Evolutionary conservation across 2,888 invertebrate species (phyloP), one percentile per base, ranked within the genome.

Genomic region (Rhogogaster chlorosoma): DNA sequence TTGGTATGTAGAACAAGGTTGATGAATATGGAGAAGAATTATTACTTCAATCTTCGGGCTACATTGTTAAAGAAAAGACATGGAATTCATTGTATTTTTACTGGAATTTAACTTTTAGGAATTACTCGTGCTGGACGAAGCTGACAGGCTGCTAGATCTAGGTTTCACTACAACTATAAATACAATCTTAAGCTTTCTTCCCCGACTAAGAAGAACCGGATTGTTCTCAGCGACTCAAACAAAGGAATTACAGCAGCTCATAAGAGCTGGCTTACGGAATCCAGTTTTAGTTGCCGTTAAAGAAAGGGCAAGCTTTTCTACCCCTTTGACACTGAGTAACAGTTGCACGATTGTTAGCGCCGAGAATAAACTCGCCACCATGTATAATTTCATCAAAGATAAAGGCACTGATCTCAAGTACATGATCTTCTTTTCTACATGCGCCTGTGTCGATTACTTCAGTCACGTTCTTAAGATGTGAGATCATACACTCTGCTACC

Each of bases 211-310:
- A 45, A 95, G 99, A 88, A 99, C 99, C 0, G 99, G 99, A 0
- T 95, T 99, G n/a, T 99, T 99, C 94, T 99, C 99, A 0, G 99
- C 99, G 0, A 99, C 99, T 1, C 99, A 99, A 94, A 99, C 99
- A 0, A 98, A 98, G 91, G 98, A 99, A 93, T 95, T 99, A 0
- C 96, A 98, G 87, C 97, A 98, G 90, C 94, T 99, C 18, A 97
- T 99, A 82, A 95, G 99, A 89, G 99, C 99, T 3, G 99, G 99
- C 0, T 94, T 99, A 7, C 94, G 99, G 88, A 99, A 99, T 94
- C 99, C 99, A 0, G 97, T 98, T 0, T 94, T 98, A 0, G 96
- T 99, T 12, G 96, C 97, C 22, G 98, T 99, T 0, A 98, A 97
- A 91, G 98, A 99, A 91, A 98, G 98, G 92, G 96, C 96, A 0